Percentiles rank a stretch among this genome's conserved stretches.
Evolutionary conservation across 1,140 invertebrate species (phyloP).

Genomic region (Lasioglossum albipes): DNA sequence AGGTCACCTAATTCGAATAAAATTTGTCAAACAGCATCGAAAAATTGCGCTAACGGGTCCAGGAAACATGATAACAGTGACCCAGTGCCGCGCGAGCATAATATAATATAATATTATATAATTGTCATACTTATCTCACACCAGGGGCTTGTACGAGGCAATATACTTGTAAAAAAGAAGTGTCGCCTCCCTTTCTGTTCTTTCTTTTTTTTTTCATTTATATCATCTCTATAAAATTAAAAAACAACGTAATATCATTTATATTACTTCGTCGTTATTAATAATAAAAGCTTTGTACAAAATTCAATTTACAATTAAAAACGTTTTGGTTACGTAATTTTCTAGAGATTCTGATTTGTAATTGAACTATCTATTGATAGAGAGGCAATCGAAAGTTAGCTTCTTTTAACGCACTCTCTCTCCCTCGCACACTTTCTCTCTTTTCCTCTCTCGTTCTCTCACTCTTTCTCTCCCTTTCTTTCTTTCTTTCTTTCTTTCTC

Average conservation of each 20-base stretch:
- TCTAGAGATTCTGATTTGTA: slow-evolving; percentile 72
- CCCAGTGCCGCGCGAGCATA: slow-evolving; percentile 70
- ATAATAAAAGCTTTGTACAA: slow-evolving; percentile 80
- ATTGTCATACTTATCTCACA: slow-evolving; percentile 64
- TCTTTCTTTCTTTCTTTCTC: slow-evolving; percentile 13
- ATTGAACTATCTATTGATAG: slow-evolving; percentile 74
- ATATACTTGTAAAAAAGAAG: slow-evolving; percentile 68
- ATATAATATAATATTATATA: slow-evolving; percentile 51
- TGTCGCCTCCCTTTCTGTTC: slow-evolving; percentile 42
- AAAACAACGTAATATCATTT: slow-evolving; percentile 79
- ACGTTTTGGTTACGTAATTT: slow-evolving; percentile 76
- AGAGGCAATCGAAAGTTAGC: slow-evolving; percentile 68
- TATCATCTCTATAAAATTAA: slow-evolving; percentile 78
- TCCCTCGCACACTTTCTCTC: slow-evolving; percentile 12
- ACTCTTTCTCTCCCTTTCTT: slow-evolving; percentile 29
- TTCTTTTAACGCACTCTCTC: slow-evolving; percentile 59
- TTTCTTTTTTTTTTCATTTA: slow-evolving; percentile 47
- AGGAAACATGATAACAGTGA: slow-evolving; percentile 76
- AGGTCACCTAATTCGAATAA: slow-evolving; percentile 71
- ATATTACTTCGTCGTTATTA: slow-evolving; percentile 78
- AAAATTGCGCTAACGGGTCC: slow-evolving; percentile 70
- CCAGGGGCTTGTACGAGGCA: slow-evolving; percentile 77
- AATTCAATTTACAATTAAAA: slow-evolving; percentile 80
- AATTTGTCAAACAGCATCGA: slow-evolving; percentile 71
- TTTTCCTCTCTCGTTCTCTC: slow-evolving; percentile 45